Conservation (phyloP, 2,888 invertebrate species). For the Tachina lurida region DNA sequence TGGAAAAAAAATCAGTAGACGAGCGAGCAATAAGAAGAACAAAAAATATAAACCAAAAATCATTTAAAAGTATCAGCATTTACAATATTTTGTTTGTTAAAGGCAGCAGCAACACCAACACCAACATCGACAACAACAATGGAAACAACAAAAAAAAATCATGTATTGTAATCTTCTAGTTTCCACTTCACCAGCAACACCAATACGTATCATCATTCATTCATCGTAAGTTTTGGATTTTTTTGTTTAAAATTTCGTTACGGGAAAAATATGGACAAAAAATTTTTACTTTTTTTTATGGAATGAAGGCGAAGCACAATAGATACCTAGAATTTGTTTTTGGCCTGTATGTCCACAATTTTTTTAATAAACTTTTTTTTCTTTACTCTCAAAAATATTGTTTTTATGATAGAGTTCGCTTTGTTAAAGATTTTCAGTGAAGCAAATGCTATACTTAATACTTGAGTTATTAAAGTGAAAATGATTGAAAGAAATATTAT, state of each 20-base stretch:
- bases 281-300: background rate
- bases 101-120: slow-evolving; percentile 27
- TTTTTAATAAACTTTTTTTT: background rate
- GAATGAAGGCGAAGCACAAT: background rate
- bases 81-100: slow-evolving; percentile 45
- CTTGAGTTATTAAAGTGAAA: background rate
- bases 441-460: background rate
- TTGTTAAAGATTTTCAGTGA: background rate
- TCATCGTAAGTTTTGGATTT: slow-evolving; percentile 41
- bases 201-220: slow-evolving; percentile 39
- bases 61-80: slow-evolving; percentile 52
- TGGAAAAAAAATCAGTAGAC: background rate
- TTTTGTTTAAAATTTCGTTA: slow-evolving; percentile 18
- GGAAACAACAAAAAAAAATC: slow-evolving; percentile 46
- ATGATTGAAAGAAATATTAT: too few relatives aligned
- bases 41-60: background rate
- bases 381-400: background rate
- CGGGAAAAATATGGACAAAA: slow-evolving; percentile 14
- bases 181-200: slow-evolving; percentile 68
- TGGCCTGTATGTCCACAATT: slow-evolving; percentile 3
- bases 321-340: slow-evolving; percentile 14
- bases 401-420: background rate
- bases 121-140: slow-evolving; percentile 4
- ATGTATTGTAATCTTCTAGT: slow-evolving; percentile 68
- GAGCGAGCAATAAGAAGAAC: background rate